Base-by-base conservation (phyloP, 1,140 invertebrate genomes). In the Scaptomyza hsui region DNA sequence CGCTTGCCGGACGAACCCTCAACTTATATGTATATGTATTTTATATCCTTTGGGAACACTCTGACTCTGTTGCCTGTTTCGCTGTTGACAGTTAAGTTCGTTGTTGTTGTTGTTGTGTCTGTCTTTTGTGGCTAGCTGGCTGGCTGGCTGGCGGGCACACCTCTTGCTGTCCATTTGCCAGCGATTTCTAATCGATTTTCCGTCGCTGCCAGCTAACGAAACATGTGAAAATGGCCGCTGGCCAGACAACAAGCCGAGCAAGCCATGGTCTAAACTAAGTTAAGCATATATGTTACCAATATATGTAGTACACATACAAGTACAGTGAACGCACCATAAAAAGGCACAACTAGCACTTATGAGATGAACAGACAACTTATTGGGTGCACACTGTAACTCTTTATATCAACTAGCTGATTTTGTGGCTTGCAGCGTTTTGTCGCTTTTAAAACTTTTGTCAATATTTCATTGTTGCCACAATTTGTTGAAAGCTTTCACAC, bases 141-240 rank as follows among this genome's bases (percentile, higher is more conserved):
- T n/a, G 64, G 63, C 12, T 35, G 12, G 32, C 32, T 35, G 32
- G 32, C 77, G 81, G 81, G 82, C 80, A 85, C 80, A 85, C 80
- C 80, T 85, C 81, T 77, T 71, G 81, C 81, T 88, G 82, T 85
- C 81, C 81, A 85, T 85, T 86, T 85, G 77, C 77, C 82, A 86
- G 71, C 77, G 81, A 81, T 85, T 85, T 85, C 81, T 85, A 85
- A 85, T 85, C 82, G 81, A 85, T 85, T 85, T 85, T 85, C 82
- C 79, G 64, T 51, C 70, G 71, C 75, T 70, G 69, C 49, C 49
- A 47, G 45, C 62, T 37, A 52, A 41, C 62, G 42, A 51, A 72
- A 63, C 59, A 70, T 76, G 71, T 73, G 71, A 70, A 76, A 76
- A 56, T 63, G 71, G 53, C 74, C 74, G 29, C 41, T 35, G 35